These are phyloP conservation scores for Saguinus midas DNA, from an alignment of 2,113 vertebrate species.

Conservation along the genomic window DNA sequence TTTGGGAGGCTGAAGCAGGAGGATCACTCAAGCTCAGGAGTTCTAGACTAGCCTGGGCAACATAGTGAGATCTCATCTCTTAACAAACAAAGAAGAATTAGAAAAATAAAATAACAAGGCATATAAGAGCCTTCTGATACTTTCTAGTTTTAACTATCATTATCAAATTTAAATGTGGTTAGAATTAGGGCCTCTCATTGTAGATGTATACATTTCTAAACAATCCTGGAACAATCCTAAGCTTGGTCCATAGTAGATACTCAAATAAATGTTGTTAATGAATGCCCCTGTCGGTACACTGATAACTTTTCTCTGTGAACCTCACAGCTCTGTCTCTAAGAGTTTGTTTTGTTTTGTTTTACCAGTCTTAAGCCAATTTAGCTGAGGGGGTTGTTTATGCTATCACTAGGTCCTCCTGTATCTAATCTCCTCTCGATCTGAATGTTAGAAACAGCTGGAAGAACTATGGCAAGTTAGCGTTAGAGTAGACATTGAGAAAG, in stretches of 20 bases:
- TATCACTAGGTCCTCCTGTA: background rate
- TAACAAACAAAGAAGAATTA: too few relatives aligned
- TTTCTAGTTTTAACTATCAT: background rate
- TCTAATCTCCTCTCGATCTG: background rate
- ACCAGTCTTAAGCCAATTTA: background rate
- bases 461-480: background rate
- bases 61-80: too few relatives aligned
- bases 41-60: too few relatives aligned
- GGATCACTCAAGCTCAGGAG: too few relatives aligned
- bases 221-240: background rate
- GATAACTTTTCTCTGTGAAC: background rate
- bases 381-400: constrained; percentile 36
- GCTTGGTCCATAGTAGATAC: background rate
- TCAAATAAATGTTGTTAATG: background rate
- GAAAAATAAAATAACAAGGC: background rate
- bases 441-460: constrained; percentile 27
- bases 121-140: background rate
- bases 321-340: background rate
- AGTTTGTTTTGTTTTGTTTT: constrained; percentile 30
- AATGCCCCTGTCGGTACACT: background rate
- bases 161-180: background rate
- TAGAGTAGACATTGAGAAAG: background rate
- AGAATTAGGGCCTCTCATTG: background rate
- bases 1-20: too few relatives aligned
- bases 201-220: background rate